These are phyloP conservation scores for Hirundo rustica DNA, from an alignment of 2,797 vertebrate genomes.

Conservation along the genomic window DNA sequence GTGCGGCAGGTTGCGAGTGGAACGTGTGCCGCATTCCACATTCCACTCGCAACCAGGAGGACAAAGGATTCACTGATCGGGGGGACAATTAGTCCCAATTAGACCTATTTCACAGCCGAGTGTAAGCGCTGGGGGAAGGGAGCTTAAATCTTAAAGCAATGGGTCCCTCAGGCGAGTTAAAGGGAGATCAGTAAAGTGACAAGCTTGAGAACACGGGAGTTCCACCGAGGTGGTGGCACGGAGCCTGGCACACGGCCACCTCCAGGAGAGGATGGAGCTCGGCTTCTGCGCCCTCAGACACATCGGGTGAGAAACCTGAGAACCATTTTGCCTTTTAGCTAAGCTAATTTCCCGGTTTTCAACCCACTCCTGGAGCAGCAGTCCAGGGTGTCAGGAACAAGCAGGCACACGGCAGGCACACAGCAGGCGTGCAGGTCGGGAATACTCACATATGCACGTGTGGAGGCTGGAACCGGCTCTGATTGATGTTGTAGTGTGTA, in stretches of 20 bases:
- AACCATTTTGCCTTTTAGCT: not conserved
- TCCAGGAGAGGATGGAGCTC: not conserved
- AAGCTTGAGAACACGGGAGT: not conserved
- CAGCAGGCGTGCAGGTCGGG: not conserved
- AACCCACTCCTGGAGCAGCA: not conserved
- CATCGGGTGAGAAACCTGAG: fast-evolving
- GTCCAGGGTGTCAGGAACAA: fast-evolving
- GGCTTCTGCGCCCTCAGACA: not conserved
- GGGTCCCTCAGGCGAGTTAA: constrained; percentile 37
- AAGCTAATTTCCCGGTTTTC: not conserved
- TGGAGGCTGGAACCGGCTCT: constrained; percentile 97
- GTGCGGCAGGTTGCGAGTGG: constrained; percentile 37
- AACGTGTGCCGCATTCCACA: not conserved
- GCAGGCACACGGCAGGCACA: not conserved
- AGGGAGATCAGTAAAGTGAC: not conserved
- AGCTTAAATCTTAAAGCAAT: constrained; percentile 39
- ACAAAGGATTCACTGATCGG: constrained; percentile 63
- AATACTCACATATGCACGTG: constrained; percentile 95
- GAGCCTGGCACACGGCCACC: not conserved
- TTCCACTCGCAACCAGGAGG: constrained; percentile 56
- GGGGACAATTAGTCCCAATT: constrained; percentile 74
- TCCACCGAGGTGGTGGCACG: not conserved
- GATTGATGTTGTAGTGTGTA: constrained; percentile 98
- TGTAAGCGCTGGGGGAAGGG: constrained; percentile 26
- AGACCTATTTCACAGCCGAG: constrained; percentile 73